Evolutionary conservation across 2,113 vertebrate genomes (phyloP), one percentile per base, ranked within the genome.

Genomic region (Protobothrops mucrosquamatus): DNA sequence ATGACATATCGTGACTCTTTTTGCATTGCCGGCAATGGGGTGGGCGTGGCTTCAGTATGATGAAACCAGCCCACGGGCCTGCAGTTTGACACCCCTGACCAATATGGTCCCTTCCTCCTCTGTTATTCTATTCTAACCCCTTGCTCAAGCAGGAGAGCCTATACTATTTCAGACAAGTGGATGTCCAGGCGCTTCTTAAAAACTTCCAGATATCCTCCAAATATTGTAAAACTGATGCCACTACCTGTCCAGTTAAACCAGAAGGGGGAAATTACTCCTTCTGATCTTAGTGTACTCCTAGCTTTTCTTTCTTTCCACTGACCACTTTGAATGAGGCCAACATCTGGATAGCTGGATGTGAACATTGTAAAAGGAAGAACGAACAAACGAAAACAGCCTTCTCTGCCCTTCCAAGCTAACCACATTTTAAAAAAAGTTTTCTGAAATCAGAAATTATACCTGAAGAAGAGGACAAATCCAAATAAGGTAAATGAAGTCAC

Each of bases 271-370:
- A 20, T 18, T 74, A 39, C 6, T 74, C 15, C 14, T 69, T 69
- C n/a, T 74, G n/a, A 20, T 74, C 26, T 87, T 54, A 52, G 1
- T 54, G n/a, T 52, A 54, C 14, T 12, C 46, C 85, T 51, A 48
- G 23, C 46, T 48, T 52, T 52, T 24, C 85, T 87, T 52, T 4
- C 85, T 87, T 48, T 51, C 14, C 12, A 74, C n/a, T 39, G 69
- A 74, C n/a, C 69, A 8, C n/a, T 74, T 74, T 39, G 69, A n/a
- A 74, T 74, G 69, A 39, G 64, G n/a, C 29, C 5, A 74, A 34
- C 2, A 34, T 20, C 46, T 93, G 86, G 92, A 34, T 90, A 92
- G 81, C 91, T 92, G 96, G 94, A 93, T 94, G 92, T 93, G 92
- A 57, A 90, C 22, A 34, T 34, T 59, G 85, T 88, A 56, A 51